Evolutionary conservation across 2,113 vertebrate genomes (phyloP), one percentile per base, ranked within the genome.

Genomic region (Notothenia rossii): DNA sequence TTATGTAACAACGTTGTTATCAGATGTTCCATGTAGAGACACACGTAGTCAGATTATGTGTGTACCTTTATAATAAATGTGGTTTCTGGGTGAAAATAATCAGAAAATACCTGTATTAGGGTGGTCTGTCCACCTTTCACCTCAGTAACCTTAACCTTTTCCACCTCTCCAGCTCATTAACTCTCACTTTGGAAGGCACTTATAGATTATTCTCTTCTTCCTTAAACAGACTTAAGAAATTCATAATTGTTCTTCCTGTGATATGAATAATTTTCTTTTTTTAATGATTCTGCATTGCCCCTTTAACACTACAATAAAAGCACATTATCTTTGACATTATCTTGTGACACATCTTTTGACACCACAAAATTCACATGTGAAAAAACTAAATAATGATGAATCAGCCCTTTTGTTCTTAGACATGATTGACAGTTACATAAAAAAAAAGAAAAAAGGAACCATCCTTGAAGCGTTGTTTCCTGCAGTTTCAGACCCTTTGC

Each of bases 401-500:
- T 81, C 82, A 79, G 17, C 65, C 63, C 51, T 86, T 66, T 59
- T 75, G 45, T 75, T 74, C 64, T 80, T 64, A 13, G 72, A 63
- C 73, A 15, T 12, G 49, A 67, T n/a, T 75, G 80, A 78, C 65
- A 70, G 72, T 33, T 58, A 64, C 15, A 72, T 69, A 61, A 15
- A 13, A 20, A 46, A 43, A 65, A 66, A 48, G 49, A 36, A 7
- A 40, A 29, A 40, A 40, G 48, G n/a, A 79, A 22, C 15, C 75
- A 59, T 63, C 64, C 60, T 79, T 46, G 29, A 82, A 82, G 73
- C 12, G 7, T 73, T 70, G 36, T 62, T 73, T 87, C 43, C 22
- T 58, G 75, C 43, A 12, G 40, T 54, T 82, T 87, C 85, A 85
- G 61, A 86, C 64, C 36, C 22, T 10, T 58, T 85, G 75, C 72